These are phyloP conservation scores for Heliconius himera DNA, from an alignment of 1,140 invertebrate genomes.

Conservation along the genomic window DNA sequence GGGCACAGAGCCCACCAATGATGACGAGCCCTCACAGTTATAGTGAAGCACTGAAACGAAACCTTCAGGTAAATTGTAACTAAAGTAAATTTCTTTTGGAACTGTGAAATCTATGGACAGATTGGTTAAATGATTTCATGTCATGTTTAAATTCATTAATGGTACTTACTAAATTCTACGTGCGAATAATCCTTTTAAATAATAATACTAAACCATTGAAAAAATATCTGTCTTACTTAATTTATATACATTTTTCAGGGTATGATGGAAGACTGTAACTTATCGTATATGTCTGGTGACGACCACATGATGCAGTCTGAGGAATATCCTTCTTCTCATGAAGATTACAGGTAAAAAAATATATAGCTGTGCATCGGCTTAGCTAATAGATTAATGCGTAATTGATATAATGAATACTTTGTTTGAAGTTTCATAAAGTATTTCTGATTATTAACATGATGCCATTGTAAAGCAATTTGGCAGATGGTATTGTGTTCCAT, in stretches of 20 bases:
- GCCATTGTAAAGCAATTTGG: no score
- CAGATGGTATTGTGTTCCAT: no score
- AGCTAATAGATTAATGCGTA: no score
- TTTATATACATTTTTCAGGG: constrained; percentile 55
- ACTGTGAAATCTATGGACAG: background rate
- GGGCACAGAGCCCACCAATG: constrained; percentile 80
- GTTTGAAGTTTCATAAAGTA: no score
- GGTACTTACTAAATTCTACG: no score
- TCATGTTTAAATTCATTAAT: background rate
- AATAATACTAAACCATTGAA: no score
- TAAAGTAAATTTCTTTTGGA: background rate
- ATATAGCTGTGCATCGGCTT: background rate
- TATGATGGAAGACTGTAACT: constrained; percentile 81
- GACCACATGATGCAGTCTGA: constrained; percentile 79
- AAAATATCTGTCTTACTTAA: background rate
- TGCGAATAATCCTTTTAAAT: background rate
- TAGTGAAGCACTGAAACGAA: constrained; percentile 78
- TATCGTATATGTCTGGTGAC: constrained; percentile 77
- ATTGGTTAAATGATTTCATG: background rate
- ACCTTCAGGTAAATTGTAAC: constrained; percentile 71
- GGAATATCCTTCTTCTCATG: constrained; percentile 78
- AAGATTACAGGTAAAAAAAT: constrained; percentile 73
- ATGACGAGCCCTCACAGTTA: constrained; percentile 80
- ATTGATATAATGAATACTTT: no score
- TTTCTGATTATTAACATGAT: no score